Base-by-base conservation (phyloP, 2,888 invertebrate genomes). In the Oligia fasciuncula region DNA sequence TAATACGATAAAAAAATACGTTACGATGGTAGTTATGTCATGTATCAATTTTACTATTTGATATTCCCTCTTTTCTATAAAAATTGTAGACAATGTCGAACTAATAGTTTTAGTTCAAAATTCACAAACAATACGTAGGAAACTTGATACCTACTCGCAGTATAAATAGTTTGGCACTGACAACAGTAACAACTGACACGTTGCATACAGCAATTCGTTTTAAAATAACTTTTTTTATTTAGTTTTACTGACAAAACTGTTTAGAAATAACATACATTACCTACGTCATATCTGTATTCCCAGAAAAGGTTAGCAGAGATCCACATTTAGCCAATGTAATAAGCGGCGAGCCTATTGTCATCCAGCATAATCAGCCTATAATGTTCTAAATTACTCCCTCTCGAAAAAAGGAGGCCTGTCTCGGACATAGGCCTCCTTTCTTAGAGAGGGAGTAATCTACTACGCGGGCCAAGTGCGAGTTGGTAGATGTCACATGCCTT, bases 111-210 rank as follows among this genome's bases (percentile, higher is more conserved):
- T 35, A n/a, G 4, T 23, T 17, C 19, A 78, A 68, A 43, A 69
- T 29, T 69, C 49, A 6, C 2, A 13, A 35, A 62, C 43, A 70
- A 79, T 51, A 62, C 6, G 70, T 62, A n/a, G 29, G 29, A 29
- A 29, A 78, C 23, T 23, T 43, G 60, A 78, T 62, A 51, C 5
- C 40, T 40, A 40, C 35, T 17, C 17, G 6, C 23, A 51, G 23
- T 70, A 71, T 70, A 51, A 62, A 79, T 78, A 80, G 80, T 54
- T 79, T 79, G 60, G 80, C 78, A 51, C 60, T n/a, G 70, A 78
- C 62, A 62, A 62, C 49, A 19, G 57, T 35, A 49, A 78, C 29
- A 57, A 43, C 23, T 29, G 29, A 78, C 23, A 29, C 9, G 57
- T 43, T 62, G 69, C 79, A 70, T n/a, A 51, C 60, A 70, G 29